A percentile compares a stretch with the other conserved stretches of the same genome.
phyloP scores from a whole-genome alignment of 30 jellyfish, hydroid and myxozoan genomes.

The Nemopilema nomurai region DNA sequence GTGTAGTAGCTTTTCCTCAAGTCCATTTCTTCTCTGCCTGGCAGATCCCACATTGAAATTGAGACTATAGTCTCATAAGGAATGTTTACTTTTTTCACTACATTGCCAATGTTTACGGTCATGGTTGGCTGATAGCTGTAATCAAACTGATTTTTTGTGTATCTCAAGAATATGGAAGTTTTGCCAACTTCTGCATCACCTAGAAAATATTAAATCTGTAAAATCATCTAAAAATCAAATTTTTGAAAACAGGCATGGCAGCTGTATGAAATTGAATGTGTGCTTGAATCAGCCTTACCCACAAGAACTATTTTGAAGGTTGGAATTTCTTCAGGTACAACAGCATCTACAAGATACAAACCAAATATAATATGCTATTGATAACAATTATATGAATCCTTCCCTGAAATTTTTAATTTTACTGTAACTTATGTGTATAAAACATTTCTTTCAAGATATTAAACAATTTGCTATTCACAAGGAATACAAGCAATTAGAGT shows the following conservation, averaged over 20 bases:
- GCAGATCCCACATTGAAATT: constrained; percentile 88
- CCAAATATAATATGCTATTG: too few species aligned
- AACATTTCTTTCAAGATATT: too few species aligned
- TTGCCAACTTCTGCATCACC: constrained; percentile 99
- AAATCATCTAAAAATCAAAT: background rate
- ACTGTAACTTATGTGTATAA: too few species aligned
- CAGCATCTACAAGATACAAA: constrained; percentile 26
- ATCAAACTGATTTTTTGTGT: constrained; percentile 88
- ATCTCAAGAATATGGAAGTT: constrained; percentile 86
- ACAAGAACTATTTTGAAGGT: constrained; percentile 90
- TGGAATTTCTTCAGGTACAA: constrained; percentile 84
- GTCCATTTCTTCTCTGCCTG: constrained; percentile 97
- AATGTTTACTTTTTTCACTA: constrained; percentile 81
- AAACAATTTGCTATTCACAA: too few species aligned
- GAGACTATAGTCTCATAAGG: constrained; percentile 93
- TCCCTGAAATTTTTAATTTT: too few species aligned
- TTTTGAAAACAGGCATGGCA: background rate
- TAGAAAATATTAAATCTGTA: background rate
- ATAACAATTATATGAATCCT: too few species aligned
- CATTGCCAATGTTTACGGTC: constrained; percentile 93
- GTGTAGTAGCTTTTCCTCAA: constrained; percentile 84
- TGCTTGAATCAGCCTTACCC: constrained; percentile 41
- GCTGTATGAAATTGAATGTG: background rate
- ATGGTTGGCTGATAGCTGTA: constrained; percentile 97
- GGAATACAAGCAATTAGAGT: too few species aligned